Evolutionary conservation across 2,797 vertebrate genomes (phyloP).

Genomic region (Spinus olivaceus): DNA sequence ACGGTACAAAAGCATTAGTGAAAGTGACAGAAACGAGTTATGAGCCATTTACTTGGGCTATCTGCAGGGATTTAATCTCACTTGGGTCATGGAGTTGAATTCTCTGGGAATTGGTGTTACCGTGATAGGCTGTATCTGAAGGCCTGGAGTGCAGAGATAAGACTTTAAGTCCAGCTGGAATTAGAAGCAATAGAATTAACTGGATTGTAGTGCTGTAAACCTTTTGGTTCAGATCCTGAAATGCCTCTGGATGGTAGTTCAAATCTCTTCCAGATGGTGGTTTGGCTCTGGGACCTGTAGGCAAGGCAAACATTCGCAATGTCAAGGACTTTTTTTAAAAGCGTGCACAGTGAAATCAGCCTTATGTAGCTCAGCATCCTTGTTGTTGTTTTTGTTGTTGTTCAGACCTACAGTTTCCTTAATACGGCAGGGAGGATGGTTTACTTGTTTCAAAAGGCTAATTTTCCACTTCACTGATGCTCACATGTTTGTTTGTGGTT

Average conservation of each 20-base stretch:
- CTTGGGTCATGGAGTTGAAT: slow-evolving; percentile 66
- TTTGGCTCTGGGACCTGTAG: not conserved
- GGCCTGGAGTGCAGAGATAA: slow-evolving; percentile 76
- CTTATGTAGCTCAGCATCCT: not conserved
- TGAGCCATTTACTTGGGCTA: slow-evolving; percentile 73
- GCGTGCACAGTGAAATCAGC: not conserved
- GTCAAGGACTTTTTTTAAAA: slow-evolving; percentile 1
- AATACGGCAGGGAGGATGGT: not conserved
- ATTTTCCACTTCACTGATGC: slow-evolving; percentile 11
- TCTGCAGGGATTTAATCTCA: slow-evolving; percentile 75
- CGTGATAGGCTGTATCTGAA: slow-evolving; percentile 67
- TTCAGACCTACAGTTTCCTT: not conserved
- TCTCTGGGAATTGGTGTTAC: slow-evolving; percentile 69
- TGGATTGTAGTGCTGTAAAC: slow-evolving; percentile 62
- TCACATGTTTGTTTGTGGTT: slow-evolving; percentile 1
- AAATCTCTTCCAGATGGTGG: slow-evolving; percentile 47
- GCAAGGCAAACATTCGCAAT: not conserved
- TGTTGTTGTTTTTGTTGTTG: not conserved
- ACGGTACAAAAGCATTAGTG: slow-evolving; percentile 64
- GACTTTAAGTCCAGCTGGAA: slow-evolving; percentile 71
- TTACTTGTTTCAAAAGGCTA: slow-evolving; percentile 9
- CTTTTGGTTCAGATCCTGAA: slow-evolving; percentile 63
- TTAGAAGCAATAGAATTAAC: slow-evolving; percentile 71
- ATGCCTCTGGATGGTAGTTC: slow-evolving; percentile 63
- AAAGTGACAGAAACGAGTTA: slow-evolving; percentile 72